phyloP scores from a whole-genome alignment of 2,797 vertebrate species.

The Sus cebifrons region DNA sequence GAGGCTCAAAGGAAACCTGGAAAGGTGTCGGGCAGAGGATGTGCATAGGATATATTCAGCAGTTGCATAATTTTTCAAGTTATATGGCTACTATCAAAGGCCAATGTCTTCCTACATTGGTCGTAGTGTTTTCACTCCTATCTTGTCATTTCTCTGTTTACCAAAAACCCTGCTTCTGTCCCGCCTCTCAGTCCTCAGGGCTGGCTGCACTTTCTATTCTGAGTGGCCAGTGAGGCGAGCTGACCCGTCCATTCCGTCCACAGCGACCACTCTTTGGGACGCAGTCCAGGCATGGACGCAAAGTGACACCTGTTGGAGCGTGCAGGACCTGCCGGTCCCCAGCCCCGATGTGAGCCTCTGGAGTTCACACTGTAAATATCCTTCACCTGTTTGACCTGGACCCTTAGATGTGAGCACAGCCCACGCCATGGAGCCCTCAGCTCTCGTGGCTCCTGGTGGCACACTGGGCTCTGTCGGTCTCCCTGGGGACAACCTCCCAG shows the following conservation, averaged over 20 bases:
- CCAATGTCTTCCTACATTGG: conserved; percentile 68
- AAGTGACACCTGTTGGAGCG: background rate
- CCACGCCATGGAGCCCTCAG: fast-evolving
- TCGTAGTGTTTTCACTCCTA: background rate
- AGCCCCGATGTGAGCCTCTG: fast-evolving
- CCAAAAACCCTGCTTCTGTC: conserved; percentile 11
- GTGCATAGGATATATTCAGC: conserved; percentile 76
- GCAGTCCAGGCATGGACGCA: background rate
- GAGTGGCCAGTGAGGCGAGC: conserved; percentile 56
- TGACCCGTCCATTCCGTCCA: background rate
- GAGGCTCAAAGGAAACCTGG: conserved; percentile 73
- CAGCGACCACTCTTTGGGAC: background rate
- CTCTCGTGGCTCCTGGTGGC: background rate
- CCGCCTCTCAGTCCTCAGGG: background rate
- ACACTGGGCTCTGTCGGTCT: background rate
- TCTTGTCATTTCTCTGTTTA: background rate
- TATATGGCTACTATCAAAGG: conserved; percentile 86
- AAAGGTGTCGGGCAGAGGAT: conserved; percentile 20
- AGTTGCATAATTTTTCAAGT: conserved; percentile 84
- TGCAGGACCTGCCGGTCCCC: fast-evolving
- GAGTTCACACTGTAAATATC: fast-evolving
- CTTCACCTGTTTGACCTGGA: fast-evolving
- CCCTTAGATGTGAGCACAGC: background rate
- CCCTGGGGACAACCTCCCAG: background rate
- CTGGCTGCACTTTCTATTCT: background rate